Conservation (phyloP, 2,113 vertebrate species). For the Odobenus rosmarus region DNA sequence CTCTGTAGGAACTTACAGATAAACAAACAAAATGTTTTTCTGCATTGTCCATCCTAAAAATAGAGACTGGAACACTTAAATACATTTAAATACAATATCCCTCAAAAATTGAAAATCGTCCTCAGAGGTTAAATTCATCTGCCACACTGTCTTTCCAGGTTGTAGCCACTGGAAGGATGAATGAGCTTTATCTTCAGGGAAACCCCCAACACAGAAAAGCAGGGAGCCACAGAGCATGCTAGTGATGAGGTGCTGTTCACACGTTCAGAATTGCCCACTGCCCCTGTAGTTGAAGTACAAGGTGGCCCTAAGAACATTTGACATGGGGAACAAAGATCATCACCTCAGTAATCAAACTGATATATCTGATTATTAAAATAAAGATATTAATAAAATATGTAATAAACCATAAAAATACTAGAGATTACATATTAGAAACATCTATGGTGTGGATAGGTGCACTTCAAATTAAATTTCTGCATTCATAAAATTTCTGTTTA, state of each 20-base stretch:
- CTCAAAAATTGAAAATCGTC: neutral
- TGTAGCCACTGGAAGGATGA: neutral
- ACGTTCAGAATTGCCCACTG: accelerated
- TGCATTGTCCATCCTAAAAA: neutral
- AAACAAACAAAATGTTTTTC: neutral
- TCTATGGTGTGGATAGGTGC: neutral
- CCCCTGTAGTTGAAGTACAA: neutral
- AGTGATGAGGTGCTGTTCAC: no score
- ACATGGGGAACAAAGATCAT: neutral
- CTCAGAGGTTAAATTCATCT: no score
- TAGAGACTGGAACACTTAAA: neutral
- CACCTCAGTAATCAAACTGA: neutral
- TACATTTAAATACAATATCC: no score
- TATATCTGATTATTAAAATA: neutral
- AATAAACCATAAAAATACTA: neutral
- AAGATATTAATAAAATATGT: neutral
- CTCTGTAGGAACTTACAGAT: neutral
- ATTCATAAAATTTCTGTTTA: neutral
- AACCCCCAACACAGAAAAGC: neutral
- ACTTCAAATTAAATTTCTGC: neutral
- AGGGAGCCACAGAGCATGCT: neutral
- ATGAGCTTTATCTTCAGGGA: neutral
- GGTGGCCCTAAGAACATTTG: neutral
- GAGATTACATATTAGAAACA: neutral
- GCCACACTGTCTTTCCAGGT: neutral